A percentile compares a stretch with the other conserved stretches of the same genome.
Conservation (phyloP, 2,888 invertebrate genomes). For the Tenthredo amoena region DNA sequence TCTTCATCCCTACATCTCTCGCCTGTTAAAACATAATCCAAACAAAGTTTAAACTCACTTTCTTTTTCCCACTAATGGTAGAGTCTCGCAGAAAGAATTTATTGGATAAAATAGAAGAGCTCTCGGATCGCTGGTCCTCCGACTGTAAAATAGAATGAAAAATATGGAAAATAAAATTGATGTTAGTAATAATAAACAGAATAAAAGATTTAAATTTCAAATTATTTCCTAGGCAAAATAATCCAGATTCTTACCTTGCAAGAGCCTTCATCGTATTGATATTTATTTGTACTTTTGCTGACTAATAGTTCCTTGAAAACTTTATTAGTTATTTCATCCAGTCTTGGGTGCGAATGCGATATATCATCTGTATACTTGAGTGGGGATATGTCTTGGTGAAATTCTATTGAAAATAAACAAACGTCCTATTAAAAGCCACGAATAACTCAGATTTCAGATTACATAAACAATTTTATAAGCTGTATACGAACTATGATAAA, state of each 20-base stretch:
- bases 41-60: conserved; percentile 62
- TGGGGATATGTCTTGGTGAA: conserved; percentile 58
- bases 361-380: conserved; percentile 68
- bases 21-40: background rate
- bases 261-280: conserved; percentile 73
- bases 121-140: conserved; percentile 87
- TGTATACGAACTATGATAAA: background rate
- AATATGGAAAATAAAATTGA: conserved; percentile 27
- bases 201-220: conserved; percentile 9
- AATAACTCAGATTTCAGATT: conserved; percentile 1
- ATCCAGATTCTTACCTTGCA: conserved; percentile 69
- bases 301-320: conserved; percentile 88
- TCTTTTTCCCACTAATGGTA: conserved; percentile 78
- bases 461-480: conserved; percentile 25
- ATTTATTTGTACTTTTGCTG: conserved; percentile 78
- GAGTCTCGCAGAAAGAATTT: conserved; percentile 84
- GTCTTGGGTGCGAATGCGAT: conserved; percentile 76
- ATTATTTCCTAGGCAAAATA: background rate
- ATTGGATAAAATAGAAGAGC: conserved; percentile 85
- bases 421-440: background rate
- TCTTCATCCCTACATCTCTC: background rate
- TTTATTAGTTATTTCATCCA: conserved; percentile 88
- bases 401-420: conserved; percentile 56
- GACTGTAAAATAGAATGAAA: conserved; percentile 78
- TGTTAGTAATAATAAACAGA: conserved; percentile 32